Evolutionary conservation across 2,888 invertebrate genomes (phyloP).

Genomic region (Branchellion lobata): DNA sequence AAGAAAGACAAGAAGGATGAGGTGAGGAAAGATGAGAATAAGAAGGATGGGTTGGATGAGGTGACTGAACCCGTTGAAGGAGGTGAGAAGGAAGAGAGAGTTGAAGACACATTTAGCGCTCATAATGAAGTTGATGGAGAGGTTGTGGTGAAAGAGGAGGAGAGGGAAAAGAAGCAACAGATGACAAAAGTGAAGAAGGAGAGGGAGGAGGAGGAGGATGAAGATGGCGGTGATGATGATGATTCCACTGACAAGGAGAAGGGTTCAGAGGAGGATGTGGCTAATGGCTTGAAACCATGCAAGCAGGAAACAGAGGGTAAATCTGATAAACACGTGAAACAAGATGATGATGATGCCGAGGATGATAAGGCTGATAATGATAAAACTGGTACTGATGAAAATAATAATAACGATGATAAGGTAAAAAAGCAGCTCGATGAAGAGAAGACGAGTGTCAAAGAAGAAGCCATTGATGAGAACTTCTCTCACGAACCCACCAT

Average conservation of each 20-base stretch:
- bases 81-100: background rate
- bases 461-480: too few species aligned
- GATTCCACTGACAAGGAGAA: background rate
- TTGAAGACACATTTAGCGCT: too few species aligned
- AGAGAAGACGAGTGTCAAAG: too few species aligned
- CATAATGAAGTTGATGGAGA: too few species aligned
- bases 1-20: background rate
- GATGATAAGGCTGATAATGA: background rate
- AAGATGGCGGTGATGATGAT: background rate
- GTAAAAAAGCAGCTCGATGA: background rate
- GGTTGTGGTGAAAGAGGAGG: background rate
- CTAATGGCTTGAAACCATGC: too few species aligned
- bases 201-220: background rate
- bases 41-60: background rate
- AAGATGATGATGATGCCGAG: background rate
- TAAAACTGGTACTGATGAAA: background rate
- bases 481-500: too few species aligned
- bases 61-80: background rate
- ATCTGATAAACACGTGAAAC: too few species aligned
- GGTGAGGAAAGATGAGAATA: background rate
- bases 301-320: too few species aligned
- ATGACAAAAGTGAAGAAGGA: background rate
- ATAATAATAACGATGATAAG: constrained; percentile 3
- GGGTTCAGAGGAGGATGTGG: background rate
- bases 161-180: background rate